Evolutionary conservation across 2,797 vertebrate species (phyloP).

Genomic region (Pseudocheirus occidentalis): DNA sequence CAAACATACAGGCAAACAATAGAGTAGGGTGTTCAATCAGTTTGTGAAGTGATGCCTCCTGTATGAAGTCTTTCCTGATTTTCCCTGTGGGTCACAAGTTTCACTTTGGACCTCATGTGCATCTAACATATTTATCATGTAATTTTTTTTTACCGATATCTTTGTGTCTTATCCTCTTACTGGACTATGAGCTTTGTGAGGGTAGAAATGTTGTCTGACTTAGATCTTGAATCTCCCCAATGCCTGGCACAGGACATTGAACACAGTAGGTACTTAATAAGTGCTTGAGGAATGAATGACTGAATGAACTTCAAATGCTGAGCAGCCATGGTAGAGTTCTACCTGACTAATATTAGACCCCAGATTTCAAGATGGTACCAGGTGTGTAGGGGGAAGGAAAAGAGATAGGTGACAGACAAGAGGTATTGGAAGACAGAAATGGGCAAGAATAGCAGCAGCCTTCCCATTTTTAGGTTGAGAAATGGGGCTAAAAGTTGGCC

Average conservation of each 20-base stretch:
- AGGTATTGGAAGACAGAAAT: background rate
- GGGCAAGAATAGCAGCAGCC: background rate
- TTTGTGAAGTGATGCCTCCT: background rate
- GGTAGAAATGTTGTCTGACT: background rate
- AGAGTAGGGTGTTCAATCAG: background rate
- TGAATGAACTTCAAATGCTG: background rate
- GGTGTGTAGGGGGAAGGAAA: background rate
- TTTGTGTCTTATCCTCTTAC: background rate
- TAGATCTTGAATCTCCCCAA: background rate
- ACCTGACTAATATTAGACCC: background rate
- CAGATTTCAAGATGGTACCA: background rate
- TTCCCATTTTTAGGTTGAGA: background rate
- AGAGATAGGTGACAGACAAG: background rate
- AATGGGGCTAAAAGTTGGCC: background rate
- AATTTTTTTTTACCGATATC: background rate
- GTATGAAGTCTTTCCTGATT: background rate
- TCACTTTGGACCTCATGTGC: background rate
- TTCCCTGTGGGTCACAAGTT: background rate
- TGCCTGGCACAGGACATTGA: background rate
- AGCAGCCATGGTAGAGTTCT: background rate
- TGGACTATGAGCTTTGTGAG: background rate
- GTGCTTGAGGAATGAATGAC: background rate
- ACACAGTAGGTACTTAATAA: background rate
- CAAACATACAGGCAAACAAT: background rate
- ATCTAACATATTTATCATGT: background rate